phyloP scores from a whole-genome alignment of 2,888 invertebrate genomes.

The Stegophylla sp. region DNA sequence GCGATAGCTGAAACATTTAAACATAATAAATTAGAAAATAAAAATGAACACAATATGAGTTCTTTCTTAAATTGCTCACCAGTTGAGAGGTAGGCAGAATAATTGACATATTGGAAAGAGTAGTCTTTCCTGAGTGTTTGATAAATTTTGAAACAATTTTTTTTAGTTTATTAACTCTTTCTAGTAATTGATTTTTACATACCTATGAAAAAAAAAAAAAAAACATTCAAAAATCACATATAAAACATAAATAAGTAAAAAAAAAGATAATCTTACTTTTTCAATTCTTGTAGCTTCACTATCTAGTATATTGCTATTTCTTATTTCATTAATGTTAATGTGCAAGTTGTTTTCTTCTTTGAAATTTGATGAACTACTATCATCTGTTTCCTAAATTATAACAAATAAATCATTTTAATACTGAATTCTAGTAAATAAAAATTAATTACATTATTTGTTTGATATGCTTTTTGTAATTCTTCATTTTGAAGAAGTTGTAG shows the following conservation, averaged over 20 bases:
- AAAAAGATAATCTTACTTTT: constrained; percentile 26
- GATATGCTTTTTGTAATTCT: constrained; percentile 61
- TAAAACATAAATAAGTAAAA: too few species aligned
- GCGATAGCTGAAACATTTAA: constrained; percentile 23
- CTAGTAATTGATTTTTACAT: constrained; percentile 67
- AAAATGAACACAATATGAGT: neutral
- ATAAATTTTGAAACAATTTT: constrained; percentile 81
- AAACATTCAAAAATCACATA: too few species aligned
- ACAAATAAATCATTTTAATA: neutral
- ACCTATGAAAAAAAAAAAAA: too few species aligned
- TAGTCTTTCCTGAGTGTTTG: constrained; percentile 75
- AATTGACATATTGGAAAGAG: constrained; percentile 20
- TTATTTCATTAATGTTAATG: constrained; percentile 5
- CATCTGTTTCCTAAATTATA: constrained; percentile 24
- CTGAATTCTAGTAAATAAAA: neutral
- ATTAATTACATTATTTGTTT: constrained; percentile 59
- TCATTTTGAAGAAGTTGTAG: constrained; percentile 72
- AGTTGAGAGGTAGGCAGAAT: neutral
- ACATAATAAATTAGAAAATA: constrained; percentile 5
- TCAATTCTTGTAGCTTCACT: neutral
- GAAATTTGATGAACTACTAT: neutral
- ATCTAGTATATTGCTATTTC: constrained; percentile 18
- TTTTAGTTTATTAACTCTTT: constrained; percentile 81
- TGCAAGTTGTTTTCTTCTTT: constrained; percentile 30
- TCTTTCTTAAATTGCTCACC: neutral